A percentile compares a stretch with the other conserved stretches of the same genome.
These are phyloP conservation scores for Lutraria rhynchaena DNA, from an alignment of 1,140 invertebrate genomes.

Conservation along the genomic window DNA sequence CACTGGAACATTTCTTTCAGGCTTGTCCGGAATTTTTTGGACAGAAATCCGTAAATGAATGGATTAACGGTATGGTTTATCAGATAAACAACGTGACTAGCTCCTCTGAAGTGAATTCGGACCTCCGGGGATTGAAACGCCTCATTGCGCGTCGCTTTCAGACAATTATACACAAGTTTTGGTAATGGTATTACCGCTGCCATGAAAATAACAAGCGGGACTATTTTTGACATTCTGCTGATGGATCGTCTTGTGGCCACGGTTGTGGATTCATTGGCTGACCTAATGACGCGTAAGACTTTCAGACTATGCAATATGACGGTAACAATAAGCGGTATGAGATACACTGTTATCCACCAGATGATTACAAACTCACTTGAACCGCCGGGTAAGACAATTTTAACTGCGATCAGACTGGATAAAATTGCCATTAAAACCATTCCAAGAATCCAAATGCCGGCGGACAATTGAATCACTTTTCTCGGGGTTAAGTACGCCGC, in stretches of 20 bases:
- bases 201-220: constrained; percentile 41
- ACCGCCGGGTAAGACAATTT: neutral
- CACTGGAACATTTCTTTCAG: constrained; percentile 33
- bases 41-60: constrained; percentile 46
- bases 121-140: constrained; percentile 5
- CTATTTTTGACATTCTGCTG: constrained; percentile 35
- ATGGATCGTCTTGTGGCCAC: constrained; percentile 10
- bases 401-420: constrained; percentile 6
- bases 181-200: constrained; percentile 39
- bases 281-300: constrained; percentile 19
- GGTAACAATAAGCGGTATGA: constrained; percentile 41
- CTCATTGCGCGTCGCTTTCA: neutral
- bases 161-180: constrained; percentile 22
- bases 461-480: constrained; percentile 32
- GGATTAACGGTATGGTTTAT: constrained; percentile 45
- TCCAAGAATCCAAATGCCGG: constrained; percentile 17
- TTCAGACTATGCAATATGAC: constrained; percentile 34
- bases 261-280: constrained; percentile 12
- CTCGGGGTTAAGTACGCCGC: neutral
- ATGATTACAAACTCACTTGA: constrained; percentile 47
- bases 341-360: constrained; percentile 43
- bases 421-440: constrained; percentile 26
- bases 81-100: constrained; percentile 8
- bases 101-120: constrained; percentile 23
- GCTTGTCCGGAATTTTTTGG: constrained; percentile 45